These are phyloP conservation scores for Tolmerus cingulatus DNA, from an alignment of 2,888 invertebrate species.

Conservation along the genomic window DNA sequence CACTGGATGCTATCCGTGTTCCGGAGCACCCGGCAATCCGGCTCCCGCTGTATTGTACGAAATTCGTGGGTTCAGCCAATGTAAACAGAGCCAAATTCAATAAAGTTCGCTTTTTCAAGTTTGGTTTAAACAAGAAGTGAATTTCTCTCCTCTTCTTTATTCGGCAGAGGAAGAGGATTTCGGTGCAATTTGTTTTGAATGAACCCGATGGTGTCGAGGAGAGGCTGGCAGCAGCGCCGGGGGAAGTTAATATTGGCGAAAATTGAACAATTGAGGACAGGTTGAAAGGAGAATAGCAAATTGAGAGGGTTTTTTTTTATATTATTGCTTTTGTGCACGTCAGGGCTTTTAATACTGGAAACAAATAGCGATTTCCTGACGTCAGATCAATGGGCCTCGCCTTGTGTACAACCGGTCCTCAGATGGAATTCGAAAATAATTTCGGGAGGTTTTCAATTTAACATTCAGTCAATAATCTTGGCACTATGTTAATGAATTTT, in stretches of 20 bases:
- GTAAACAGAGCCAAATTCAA: slow-evolving; percentile 51
- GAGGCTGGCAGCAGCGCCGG: not conserved
- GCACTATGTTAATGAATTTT: not conserved
- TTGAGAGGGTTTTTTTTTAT: slow-evolving; percentile 28
- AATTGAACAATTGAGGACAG: slow-evolving; percentile 47
- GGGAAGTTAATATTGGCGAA: slow-evolving; percentile 41
- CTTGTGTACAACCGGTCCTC: not conserved
- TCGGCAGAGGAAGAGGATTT: slow-evolving; percentile 18
- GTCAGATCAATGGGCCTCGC: not conserved
- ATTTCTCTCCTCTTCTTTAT: slow-evolving; percentile 41
- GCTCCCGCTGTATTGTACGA: slow-evolving; percentile 13
- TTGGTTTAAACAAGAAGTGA: slow-evolving; percentile 48
- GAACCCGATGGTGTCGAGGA: not conserved
- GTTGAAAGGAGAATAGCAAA: slow-evolving; percentile 37
- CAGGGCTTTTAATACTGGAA: slow-evolving; percentile 1
- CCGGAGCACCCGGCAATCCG: not conserved
- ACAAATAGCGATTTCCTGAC: slow-evolving; percentile 3
- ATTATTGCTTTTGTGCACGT: slow-evolving; percentile 14
- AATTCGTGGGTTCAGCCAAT: slow-evolving; percentile 47
- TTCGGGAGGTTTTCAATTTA: not conserved
- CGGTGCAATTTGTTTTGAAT: slow-evolving; percentile 32
- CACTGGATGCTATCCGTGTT: not conserved
- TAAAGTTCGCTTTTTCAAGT: slow-evolving; percentile 51
- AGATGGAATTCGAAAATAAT: not conserved
- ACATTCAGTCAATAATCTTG: not conserved